Base-by-base conservation (phyloP, 2,113 vertebrate species). In the Collichthys lucidus region DNA sequence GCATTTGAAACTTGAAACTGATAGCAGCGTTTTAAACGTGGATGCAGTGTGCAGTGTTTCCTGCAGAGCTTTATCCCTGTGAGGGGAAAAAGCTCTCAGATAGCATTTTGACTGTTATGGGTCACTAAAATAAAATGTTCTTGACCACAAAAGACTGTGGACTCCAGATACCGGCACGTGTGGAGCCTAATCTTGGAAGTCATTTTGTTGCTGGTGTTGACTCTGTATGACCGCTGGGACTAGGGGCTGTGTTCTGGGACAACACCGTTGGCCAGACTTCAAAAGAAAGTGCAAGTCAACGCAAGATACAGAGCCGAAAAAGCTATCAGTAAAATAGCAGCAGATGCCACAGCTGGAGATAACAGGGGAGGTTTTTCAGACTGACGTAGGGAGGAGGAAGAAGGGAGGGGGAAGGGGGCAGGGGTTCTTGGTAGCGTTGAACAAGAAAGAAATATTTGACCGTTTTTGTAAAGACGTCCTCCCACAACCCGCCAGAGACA, bases 281-380 rank as follows among this genome's bases (percentile, higher is more conserved):
- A 79, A 84, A 82, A 79, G 75, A 85, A 68, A 82, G 76, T 49
- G 62, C 68, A 62, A 52, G 63, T 70, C 71, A 72, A 81, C 61
- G 70, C 31, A 17, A 80, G 84, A 84, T 67, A 68, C 19, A 42
- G 77, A 72, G 70, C 60, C 47, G 17, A 84, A 77, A 78, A 64
- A 85, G 73, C 76, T 61, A 88, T 89, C 89, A 74, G 82, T 69
- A 42, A 83, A 88, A 80, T 62, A 80, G 74, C 73, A 56, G 50
- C 26, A 69, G 67, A 47, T 74, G 71, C 68, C 72, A 57, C 64
- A 20, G 69, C 65, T 60, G 80, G 74, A 77, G 84, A 88, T 88
- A 84, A 85, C 15, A 8, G 63, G 16, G 60, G 24, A 65, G 52
- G 35, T 16, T 74, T 79, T 80, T 85, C 64, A 79, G 71, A 68